Evolutionary conservation across 2,113 vertebrate species (phyloP).

Genomic region (Polypterus senegalus): DNA sequence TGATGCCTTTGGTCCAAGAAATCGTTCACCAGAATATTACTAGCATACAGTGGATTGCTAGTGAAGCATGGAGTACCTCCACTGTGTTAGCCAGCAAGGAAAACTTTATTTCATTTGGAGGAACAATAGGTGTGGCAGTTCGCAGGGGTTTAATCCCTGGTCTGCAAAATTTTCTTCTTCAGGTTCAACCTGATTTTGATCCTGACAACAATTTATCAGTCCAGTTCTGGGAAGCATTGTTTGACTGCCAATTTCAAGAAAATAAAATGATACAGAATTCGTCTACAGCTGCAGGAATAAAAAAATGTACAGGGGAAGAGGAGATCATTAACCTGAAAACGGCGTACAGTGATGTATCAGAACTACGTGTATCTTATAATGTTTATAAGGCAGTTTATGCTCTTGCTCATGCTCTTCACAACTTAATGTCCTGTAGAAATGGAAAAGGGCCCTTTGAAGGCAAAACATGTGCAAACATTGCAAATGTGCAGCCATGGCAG

Average conservation of each 20-base stretch:
- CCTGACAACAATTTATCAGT: not conserved
- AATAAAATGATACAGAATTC: not conserved
- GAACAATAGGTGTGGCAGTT: constrained; percentile 8
- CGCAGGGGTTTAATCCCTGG: constrained; percentile 3
- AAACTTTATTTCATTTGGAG: constrained; percentile 1
- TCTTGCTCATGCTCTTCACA: constrained; percentile 5
- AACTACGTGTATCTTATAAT: constrained; percentile 2
- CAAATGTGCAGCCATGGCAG: constrained; percentile 11
- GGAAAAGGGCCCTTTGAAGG: not conserved
- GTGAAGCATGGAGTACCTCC: constrained; percentile 13
- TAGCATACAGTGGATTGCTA: constrained; percentile 12
- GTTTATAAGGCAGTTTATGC: constrained; percentile 12
- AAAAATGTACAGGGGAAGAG: constrained; percentile 5
- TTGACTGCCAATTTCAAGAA: constrained; percentile 9
- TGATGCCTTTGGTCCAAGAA: constrained; percentile 8
- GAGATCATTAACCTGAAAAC: not conserved
- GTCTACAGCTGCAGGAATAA: not conserved
- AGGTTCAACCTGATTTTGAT: not conserved
- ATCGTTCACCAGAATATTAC: constrained; percentile 10
- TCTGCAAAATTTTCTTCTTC: not conserved
- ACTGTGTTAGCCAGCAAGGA: not conserved
- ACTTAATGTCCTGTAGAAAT: constrained; percentile 1
- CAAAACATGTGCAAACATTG: constrained; percentile 1
- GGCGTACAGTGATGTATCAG: not conserved
- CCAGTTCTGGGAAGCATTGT: constrained; percentile 4